A percentile compares a stretch with the other conserved stretches of the same genome.
These are phyloP conservation scores for Philhelius pedissequus DNA, from an alignment of 2,888 invertebrate genomes.

Conservation along the genomic window DNA sequence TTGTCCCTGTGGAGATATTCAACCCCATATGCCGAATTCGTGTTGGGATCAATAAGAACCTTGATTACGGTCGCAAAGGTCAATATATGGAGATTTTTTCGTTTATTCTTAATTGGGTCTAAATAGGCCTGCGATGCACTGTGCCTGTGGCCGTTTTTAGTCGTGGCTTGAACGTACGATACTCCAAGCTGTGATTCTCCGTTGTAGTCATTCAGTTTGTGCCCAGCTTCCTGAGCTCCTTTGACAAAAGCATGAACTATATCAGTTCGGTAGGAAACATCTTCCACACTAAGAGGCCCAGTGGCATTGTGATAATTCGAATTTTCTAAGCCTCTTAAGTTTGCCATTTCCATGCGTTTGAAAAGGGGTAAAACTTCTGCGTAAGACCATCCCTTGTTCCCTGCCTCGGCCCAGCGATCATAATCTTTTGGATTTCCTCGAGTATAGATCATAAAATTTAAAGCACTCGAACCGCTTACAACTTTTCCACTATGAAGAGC, in stretches of 20 bases:
- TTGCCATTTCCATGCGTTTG: constrained; percentile 80
- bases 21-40: constrained; percentile 80
- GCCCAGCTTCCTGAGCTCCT: constrained; percentile 81
- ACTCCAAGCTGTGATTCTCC: constrained; percentile 81
- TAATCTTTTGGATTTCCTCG: constrained; percentile 85
- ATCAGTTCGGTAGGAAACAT: constrained; percentile 80
- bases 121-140: constrained; percentile 81
- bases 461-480: constrained; percentile 80
- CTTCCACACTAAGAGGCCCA: constrained; percentile 81
- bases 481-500: constrained; percentile 80
- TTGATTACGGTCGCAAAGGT: constrained; percentile 79
- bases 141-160: constrained; percentile 80
- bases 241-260: constrained; percentile 82
- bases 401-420: constrained; percentile 82
- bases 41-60: constrained; percentile 79
- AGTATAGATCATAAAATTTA: constrained; percentile 84
- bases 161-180: constrained; percentile 81
- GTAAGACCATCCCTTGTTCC: constrained; percentile 85
- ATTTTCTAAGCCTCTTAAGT: constrained; percentile 78
- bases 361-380: constrained; percentile 81
- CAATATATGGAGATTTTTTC: constrained; percentile 80
- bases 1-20: constrained; percentile 79
- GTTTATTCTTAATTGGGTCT: constrained; percentile 75
- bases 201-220: constrained; percentile 84
- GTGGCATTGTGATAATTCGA: constrained; percentile 80